Evolutionary conservation across 2,113 vertebrate species (phyloP).

Genomic region (Myrmecobius fasciatus): DNA sequence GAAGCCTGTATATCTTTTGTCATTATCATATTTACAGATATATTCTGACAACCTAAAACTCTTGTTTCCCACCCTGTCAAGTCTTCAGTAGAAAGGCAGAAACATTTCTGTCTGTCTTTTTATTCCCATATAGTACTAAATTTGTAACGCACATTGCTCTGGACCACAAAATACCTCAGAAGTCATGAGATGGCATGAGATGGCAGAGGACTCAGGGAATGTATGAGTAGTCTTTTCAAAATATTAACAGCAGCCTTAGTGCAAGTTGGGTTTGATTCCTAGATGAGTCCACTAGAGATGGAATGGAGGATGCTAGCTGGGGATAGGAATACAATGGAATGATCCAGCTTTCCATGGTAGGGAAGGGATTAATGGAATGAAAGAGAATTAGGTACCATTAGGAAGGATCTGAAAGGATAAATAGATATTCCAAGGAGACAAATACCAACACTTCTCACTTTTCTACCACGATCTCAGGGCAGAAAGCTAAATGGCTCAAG

Average conservation of each 20-base stretch:
- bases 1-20: not conserved
- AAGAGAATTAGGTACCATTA: slow-evolving; percentile 11
- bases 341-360: slow-evolving; percentile 5
- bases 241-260: not conserved
- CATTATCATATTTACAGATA: not conserved
- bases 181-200: too few species aligned
- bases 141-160: not conserved
- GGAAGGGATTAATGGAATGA: not conserved
- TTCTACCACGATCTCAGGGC: not conserved
- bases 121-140: not conserved
- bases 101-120: not conserved
- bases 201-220: slow-evolving; percentile 30
- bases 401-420: not conserved
- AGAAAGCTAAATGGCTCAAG: not conserved
- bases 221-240: not conserved
- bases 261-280: not conserved
- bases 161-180: not conserved
- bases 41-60: not conserved
- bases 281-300: not conserved
- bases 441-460: not conserved
- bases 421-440: not conserved
- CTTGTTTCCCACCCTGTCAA: not conserved
- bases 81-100: not conserved
- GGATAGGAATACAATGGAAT: not conserved
- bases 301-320: not conserved